These are phyloP conservation scores for Mythimna pallens DNA, from an alignment of 2,888 invertebrate genomes.

Conservation along the genomic window DNA sequence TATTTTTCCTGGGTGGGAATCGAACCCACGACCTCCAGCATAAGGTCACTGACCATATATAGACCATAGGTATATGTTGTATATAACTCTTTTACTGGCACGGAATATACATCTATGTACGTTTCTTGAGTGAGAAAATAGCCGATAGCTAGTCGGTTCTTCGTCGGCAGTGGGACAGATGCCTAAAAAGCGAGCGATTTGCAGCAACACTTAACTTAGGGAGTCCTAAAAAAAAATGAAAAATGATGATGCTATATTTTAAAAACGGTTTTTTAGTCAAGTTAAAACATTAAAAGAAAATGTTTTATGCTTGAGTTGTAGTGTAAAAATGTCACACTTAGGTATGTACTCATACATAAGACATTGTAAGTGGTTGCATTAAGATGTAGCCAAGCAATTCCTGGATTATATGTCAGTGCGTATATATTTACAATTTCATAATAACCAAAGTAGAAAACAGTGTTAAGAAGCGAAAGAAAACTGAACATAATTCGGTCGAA, in stretches of 20 bases:
- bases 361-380: background rate
- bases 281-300: background rate
- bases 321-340: background rate
- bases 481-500: constrained; percentile 6
- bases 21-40: too few relatives aligned
- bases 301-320: background rate
- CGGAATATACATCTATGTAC: background rate
- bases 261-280: background rate
- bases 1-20: too few relatives aligned
- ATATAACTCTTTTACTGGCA: background rate
- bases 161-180: background rate
- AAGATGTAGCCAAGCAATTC: background rate
- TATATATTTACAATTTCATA: background rate
- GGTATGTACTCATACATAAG: background rate
- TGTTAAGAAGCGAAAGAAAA: constrained; percentile 25
- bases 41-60: too few relatives aligned
- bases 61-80: too few relatives aligned
- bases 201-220: too few relatives aligned
- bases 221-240: background rate
- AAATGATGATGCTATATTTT: background rate
- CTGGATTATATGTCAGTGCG: background rate
- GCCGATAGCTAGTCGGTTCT: background rate
- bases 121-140: background rate
- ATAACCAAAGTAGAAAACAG: constrained; percentile 7
- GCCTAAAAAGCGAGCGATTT: background rate